Percentiles rank a stretch among this genome's conserved stretches.
phyloP scores from a whole-genome alignment of 2,113 vertebrate genomes.

The Brevimyrus niger region DNA sequence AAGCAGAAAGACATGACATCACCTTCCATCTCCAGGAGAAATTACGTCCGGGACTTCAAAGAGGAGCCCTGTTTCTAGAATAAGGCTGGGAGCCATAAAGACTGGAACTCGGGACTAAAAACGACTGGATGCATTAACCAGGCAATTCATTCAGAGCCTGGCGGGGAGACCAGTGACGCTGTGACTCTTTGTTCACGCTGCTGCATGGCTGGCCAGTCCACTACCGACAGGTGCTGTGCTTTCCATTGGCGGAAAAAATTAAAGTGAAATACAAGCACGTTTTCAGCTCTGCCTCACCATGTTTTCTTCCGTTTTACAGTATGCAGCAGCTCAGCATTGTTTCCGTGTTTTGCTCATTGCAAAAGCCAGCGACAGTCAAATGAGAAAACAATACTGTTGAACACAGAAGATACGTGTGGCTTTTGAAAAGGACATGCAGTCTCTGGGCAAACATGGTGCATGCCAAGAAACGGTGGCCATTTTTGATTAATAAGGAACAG shows the following conservation, averaged over 20 bases:
- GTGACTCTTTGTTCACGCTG: neutral
- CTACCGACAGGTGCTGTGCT: neutral
- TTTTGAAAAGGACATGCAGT: neutral
- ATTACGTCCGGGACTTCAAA: conserved; percentile 1
- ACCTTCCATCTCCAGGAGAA: neutral
- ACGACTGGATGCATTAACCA: conserved; percentile 1
- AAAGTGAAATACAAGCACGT: neutral
- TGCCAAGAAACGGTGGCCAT: neutral
- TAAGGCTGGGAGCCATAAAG: neutral
- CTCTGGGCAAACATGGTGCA: neutral
- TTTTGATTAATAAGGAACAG: neutral
- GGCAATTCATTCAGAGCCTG: neutral
- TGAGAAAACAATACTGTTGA: neutral
- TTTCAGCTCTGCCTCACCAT: neutral
- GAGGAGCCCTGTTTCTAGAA: neutral
- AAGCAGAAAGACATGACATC: conserved; percentile 9
- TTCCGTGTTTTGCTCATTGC: neutral
- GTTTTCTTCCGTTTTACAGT: neutral
- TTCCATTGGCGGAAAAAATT: neutral
- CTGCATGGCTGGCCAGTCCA: neutral
- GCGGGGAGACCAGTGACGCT: neutral
- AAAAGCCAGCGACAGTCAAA: neutral
- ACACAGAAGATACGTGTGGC: neutral
- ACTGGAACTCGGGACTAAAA: neutral
- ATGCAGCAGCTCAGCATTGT: neutral